phyloP scores from a whole-genome alignment of 2,888 invertebrate species.

The Drosophila aldrichi region DNA sequence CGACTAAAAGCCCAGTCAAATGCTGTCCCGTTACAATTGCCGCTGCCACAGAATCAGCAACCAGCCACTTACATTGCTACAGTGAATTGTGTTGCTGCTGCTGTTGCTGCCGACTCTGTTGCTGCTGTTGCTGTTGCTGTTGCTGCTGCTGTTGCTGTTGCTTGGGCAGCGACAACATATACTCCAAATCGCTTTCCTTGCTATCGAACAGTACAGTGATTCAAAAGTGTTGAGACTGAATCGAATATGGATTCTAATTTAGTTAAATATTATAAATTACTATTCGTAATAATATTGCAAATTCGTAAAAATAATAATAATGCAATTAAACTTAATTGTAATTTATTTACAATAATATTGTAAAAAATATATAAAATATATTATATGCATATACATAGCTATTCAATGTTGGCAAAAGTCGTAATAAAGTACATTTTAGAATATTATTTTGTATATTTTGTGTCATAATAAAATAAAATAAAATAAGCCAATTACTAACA shows the following conservation, averaged over 20 bases:
- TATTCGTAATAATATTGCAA: too few species aligned
- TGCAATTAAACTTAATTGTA: too few species aligned
- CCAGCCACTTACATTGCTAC: constrained; percentile 10
- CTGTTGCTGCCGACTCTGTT: background rate
- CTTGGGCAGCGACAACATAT: constrained; percentile 4
- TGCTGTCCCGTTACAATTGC: constrained; percentile 27
- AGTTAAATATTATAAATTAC: background rate
- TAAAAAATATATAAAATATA: too few species aligned
- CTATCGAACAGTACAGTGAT: constrained; percentile 26
- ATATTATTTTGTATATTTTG: too few species aligned
- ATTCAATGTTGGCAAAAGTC: too few species aligned
- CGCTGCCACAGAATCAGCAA: constrained; percentile 13
- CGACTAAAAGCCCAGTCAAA: constrained; percentile 55
- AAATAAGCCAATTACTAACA: too few species aligned
- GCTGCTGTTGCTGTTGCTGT: background rate
- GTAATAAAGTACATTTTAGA: too few species aligned
- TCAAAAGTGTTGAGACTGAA: background rate
- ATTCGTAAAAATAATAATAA: background rate
- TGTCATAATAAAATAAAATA: too few species aligned
- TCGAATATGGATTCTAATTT: background rate
- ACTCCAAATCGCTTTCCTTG: background rate
- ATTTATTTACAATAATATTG: too few species aligned
- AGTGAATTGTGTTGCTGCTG: constrained; percentile 13
- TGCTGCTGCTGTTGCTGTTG: background rate
- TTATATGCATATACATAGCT: too few species aligned